Evolutionary conservation across 2,797 vertebrate genomes (phyloP).

Genomic region (Phoxinus dragarum): DNA sequence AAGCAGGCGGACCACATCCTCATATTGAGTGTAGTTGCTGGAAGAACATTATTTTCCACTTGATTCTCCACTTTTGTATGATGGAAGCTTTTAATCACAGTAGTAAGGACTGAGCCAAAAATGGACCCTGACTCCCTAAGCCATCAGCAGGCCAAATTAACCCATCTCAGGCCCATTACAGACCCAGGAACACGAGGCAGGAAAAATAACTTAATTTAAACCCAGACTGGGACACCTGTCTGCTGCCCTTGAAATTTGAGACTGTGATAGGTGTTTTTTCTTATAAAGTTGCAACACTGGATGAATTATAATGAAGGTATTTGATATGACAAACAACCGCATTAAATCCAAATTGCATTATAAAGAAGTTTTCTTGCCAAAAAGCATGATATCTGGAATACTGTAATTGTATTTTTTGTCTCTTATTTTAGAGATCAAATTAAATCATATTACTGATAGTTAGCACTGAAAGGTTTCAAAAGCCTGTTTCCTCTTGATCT

Average conservation of each 20-base stretch:
- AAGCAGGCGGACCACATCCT: constrained; percentile 34
- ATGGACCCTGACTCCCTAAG: constrained; percentile 30
- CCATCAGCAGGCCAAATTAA: constrained; percentile 43
- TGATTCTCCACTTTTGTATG: constrained; percentile 57
- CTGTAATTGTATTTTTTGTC: background rate
- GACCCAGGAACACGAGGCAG: constrained; percentile 17
- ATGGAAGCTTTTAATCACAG: constrained; percentile 61
- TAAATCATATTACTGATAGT: background rate
- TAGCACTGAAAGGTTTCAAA: background rate
- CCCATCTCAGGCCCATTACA: constrained; percentile 40
- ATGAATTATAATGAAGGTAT: constrained; percentile 19
- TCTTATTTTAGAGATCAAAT: background rate
- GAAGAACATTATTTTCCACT: constrained; percentile 48
- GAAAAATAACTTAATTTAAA: constrained; percentile 32
- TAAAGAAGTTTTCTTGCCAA: background rate
- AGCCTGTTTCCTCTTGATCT: background rate
- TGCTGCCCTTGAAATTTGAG: constrained; percentile 21
- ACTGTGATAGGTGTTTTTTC: background rate
- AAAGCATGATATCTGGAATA: background rate
- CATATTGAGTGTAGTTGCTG: constrained; percentile 36
- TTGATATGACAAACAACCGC: background rate
- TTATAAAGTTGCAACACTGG: background rate
- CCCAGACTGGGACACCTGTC: constrained; percentile 12
- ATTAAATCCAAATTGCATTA: background rate
- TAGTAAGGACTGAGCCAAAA: constrained; percentile 49